phyloP scores from a whole-genome alignment of 2,797 vertebrate species.

The Acrocephalus scirpaceus region DNA sequence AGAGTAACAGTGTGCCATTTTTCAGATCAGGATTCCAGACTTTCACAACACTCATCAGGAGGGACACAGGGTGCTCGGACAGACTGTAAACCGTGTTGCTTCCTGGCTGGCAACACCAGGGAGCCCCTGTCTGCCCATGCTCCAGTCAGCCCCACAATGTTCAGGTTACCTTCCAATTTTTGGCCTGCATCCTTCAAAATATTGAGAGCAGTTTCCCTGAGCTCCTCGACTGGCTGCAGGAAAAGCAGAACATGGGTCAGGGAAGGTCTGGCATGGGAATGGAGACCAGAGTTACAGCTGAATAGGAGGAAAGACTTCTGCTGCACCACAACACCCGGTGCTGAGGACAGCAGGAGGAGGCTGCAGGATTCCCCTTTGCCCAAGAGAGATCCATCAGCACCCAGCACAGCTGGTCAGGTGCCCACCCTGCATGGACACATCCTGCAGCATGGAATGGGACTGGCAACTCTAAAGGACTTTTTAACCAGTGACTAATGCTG shows the following conservation, averaged over 20 bases:
- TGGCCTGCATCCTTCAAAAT: constrained; percentile 78
- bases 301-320: neutral
- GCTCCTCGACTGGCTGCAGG: constrained; percentile 85
- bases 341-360: neutral
- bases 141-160: accelerated
- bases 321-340: accelerated
- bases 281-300: neutral
- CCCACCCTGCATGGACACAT: neutral
- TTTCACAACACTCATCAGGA: neutral
- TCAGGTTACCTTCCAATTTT: constrained; percentile 50
- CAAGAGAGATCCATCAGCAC: neutral
- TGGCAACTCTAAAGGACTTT: neutral
- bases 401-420: neutral
- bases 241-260: neutral
- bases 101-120: neutral
- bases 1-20: neutral
- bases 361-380: neutral
- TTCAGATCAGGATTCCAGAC: neutral
- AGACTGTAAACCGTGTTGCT: accelerated
- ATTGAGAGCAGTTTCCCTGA: constrained; percentile 83
- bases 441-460: neutral
- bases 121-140: neutral
- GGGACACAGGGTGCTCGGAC: neutral
- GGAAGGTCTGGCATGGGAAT: neutral
- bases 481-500: neutral